phyloP scores from a whole-genome alignment of 2,888 invertebrate genomes.

The Drosophila mimetica region DNA sequence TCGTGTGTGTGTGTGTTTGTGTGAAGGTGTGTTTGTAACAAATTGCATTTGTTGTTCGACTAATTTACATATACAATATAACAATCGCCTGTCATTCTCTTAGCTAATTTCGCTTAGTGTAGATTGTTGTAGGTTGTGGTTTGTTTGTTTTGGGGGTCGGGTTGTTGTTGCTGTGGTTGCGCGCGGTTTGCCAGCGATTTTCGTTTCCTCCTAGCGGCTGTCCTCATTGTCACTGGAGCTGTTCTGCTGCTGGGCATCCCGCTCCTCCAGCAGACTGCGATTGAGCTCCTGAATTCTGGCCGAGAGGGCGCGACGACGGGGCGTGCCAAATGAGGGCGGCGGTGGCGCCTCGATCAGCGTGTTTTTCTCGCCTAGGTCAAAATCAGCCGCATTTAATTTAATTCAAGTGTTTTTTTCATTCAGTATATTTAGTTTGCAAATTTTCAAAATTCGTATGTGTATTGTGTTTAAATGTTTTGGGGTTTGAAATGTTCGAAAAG shows the following conservation, averaged over 20 bases:
- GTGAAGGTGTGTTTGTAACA: conserved; percentile 56
- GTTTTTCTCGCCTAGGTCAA: conserved; percentile 89
- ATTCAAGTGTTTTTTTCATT: conserved; percentile 28
- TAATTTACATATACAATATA: conserved; percentile 73
- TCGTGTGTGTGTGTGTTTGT: conserved; percentile 37
- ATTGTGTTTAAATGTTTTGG: conserved; percentile 13
- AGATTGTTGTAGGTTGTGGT: conserved; percentile 32
- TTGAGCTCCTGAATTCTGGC: conserved; percentile 84
- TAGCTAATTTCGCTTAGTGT: conserved; percentile 63
- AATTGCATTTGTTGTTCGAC: conserved; percentile 60
- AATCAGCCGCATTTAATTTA: conserved; percentile 47
- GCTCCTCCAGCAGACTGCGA: conserved; percentile 84
- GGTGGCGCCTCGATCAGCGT: conserved; percentile 91
- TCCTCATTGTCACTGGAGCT: conserved; percentile 84
- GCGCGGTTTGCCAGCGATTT: conserved; percentile 12
- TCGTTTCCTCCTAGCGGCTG: conserved; percentile 73
- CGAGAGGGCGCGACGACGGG: conserved; percentile 84
- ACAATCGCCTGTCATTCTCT: conserved; percentile 60
- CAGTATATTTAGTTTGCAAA: conserved; percentile 26
- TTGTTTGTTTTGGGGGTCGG: conserved; percentile 28
- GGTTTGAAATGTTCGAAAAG: conserved; percentile 20
- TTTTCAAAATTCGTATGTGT: conserved; percentile 13
- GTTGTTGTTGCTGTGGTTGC: conserved; percentile 71
- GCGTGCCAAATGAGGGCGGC: conserved; percentile 83
- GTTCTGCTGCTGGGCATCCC: conserved; percentile 82